Percentiles rank a stretch among this genome's conserved stretches.
These are phyloP conservation scores for Spialia ferax DNA, from an alignment of 2,888 invertebrate species.

Conservation along the genomic window DNA sequence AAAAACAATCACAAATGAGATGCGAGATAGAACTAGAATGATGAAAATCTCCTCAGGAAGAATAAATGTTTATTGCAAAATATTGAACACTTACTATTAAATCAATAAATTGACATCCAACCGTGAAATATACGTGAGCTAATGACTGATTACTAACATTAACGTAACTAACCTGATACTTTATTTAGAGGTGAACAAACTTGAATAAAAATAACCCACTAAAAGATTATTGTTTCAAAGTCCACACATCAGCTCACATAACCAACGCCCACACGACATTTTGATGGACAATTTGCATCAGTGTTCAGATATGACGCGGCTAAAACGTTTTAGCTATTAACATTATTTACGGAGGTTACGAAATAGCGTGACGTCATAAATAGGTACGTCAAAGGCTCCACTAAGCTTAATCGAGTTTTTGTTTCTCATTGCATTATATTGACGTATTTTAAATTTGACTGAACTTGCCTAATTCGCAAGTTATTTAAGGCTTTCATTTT, in stretches of 20 bases:
- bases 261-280: constrained; percentile 24
- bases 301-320: constrained; percentile 15
- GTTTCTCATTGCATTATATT: neutral
- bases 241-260: constrained; percentile 27
- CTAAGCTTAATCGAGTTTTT: neutral
- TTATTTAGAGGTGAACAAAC: constrained; percentile 17
- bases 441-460: neutral
- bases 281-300: constrained; percentile 36
- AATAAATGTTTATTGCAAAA: too few species aligned
- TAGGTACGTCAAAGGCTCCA: constrained; percentile 12
- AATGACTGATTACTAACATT: neutral
- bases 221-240: constrained; percentile 15
- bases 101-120: too few species aligned
- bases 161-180: neutral
- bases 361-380: constrained; percentile 7
- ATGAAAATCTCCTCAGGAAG: too few species aligned
- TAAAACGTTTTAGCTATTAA: constrained; percentile 31
- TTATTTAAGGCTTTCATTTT: too few species aligned
- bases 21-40: too few species aligned
- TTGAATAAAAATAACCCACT: constrained; percentile 4
- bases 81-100: too few species aligned
- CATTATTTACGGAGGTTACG: constrained; percentile 25
- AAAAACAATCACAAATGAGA: too few species aligned
- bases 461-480: too few species aligned
- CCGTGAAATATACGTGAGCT: too few species aligned